These are phyloP conservation scores for Muntiacus muntjak DNA, from an alignment of 2,113 vertebrate species.

Conservation along the genomic window DNA sequence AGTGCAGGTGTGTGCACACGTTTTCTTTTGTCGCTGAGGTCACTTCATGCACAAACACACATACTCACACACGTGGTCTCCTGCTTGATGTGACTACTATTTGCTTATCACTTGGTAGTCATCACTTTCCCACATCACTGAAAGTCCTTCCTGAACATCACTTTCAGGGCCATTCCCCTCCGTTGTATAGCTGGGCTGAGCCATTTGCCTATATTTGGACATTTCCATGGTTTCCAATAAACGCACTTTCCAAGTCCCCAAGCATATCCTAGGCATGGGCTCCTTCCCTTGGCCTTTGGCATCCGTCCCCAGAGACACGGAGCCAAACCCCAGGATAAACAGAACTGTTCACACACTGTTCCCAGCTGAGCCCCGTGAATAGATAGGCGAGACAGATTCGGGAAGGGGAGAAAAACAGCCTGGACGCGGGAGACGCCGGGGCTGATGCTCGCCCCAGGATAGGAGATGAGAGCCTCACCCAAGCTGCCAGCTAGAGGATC, in stretches of 20 bases:
- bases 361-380: neutral
- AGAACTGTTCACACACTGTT: neutral
- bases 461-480: neutral
- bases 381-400: neutral
- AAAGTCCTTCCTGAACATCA: neutral
- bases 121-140: neutral
- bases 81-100: rapidly evolving
- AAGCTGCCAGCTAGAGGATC: neutral
- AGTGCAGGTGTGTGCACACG: rapidly evolving
- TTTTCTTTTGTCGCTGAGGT: neutral
- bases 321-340: conserved; percentile 32
- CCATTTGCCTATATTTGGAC: conserved; percentile 62
- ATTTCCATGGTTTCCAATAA: conserved; percentile 25
- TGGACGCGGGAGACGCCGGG: neutral
- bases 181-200: neutral
- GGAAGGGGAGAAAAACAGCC: neutral
- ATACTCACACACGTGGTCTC: neutral
- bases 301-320: neutral
- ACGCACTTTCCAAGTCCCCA: neutral
- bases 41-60: neutral
- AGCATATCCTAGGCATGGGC: neutral
- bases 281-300: conserved; percentile 54
- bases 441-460: neutral
- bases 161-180: neutral
- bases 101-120: neutral